Evolutionary conservation across 2,797 vertebrate genomes (phyloP).

Genomic region (Uromys caudimaculatus): DNA sequence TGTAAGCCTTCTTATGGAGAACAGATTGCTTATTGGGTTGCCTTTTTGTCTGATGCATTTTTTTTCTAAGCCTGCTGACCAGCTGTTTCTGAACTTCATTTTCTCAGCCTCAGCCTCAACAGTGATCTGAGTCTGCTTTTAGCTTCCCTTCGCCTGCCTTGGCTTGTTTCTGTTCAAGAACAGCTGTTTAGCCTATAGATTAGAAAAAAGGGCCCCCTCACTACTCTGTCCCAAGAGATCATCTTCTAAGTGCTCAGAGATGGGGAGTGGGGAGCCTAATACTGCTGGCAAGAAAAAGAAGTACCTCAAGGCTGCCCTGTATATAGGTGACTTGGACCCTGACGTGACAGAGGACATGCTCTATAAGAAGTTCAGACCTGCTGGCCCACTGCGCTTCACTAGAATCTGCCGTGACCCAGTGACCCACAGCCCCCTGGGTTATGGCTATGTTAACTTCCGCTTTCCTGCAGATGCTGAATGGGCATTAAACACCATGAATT

Average conservation of each 20-base stretch:
- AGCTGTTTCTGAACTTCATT: conserved; percentile 79
- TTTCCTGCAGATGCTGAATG: conserved; percentile 92
- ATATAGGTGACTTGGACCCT: conserved; percentile 97
- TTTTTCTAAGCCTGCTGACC: conserved; percentile 70
- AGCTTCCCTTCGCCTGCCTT: conserved; percentile 37
- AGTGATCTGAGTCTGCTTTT: conserved; percentile 59
- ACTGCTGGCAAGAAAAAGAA: conserved; percentile 91
- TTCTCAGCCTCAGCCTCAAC: conserved; percentile 59
- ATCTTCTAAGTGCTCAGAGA: conserved; percentile 56
- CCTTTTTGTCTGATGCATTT: conserved; percentile 66
- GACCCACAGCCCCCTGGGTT: conserved; percentile 95
- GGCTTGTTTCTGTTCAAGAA: conserved; percentile 55
- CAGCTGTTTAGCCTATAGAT: conserved; percentile 72
- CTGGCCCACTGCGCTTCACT: conserved; percentile 97
- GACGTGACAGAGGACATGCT: conserved; percentile 99
- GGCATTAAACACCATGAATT: conserved; percentile 99
- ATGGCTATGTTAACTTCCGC: conserved; percentile 99
- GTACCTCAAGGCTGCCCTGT: conserved; percentile 98
- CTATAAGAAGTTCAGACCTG: conserved; percentile 99
- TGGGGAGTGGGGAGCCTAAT: conserved; percentile 90
- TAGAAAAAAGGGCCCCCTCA: conserved; percentile 57
- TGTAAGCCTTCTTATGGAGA: not conserved
- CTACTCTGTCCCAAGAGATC: not conserved
- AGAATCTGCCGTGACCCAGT: conserved; percentile 97
- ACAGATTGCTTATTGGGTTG: conserved; percentile 34